Percentiles rank a stretch among this genome's conserved stretches.
phyloP scores from a whole-genome alignment of 2,113 vertebrate species.

The Pogonocichla stellata region DNA sequence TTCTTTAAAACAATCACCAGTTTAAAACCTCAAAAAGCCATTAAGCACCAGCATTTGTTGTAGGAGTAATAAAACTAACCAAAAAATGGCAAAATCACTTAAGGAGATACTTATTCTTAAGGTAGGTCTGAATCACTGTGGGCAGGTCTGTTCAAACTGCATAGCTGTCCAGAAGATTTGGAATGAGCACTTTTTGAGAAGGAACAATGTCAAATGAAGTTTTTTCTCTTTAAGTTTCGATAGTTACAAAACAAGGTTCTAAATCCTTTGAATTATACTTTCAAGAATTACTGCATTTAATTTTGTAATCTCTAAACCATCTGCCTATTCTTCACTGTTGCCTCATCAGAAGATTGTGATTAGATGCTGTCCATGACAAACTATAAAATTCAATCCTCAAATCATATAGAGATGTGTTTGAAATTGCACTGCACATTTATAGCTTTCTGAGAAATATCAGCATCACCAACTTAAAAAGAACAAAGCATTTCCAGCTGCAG shows the following conservation, averaged over 20 bases:
- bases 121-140: slow-evolving; percentile 20
- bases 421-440: background rate
- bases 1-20: background rate
- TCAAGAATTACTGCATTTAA: background rate
- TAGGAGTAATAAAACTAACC: background rate
- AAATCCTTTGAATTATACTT: slow-evolving; percentile 2
- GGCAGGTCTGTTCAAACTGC: background rate
- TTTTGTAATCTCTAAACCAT: background rate
- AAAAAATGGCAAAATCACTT: background rate
- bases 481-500: background rate
- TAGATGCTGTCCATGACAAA: background rate
- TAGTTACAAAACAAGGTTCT: background rate
- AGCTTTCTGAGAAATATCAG: background rate
- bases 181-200: slow-evolving; percentile 1
- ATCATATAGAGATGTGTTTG: background rate
- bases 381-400: background rate
- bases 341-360: background rate
- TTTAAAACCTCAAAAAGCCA: background rate
- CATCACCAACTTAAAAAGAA: background rate
- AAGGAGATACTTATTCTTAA: background rate
- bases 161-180: slow-evolving; percentile 37
- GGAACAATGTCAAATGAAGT: slow-evolving; percentile 32
- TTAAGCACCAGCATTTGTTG: background rate
- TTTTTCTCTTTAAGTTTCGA: slow-evolving; percentile 43
- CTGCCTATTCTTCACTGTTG: background rate